Base-by-base conservation (phyloP, 2,113 vertebrate species). In the Pygoscelis adeliae region DNA sequence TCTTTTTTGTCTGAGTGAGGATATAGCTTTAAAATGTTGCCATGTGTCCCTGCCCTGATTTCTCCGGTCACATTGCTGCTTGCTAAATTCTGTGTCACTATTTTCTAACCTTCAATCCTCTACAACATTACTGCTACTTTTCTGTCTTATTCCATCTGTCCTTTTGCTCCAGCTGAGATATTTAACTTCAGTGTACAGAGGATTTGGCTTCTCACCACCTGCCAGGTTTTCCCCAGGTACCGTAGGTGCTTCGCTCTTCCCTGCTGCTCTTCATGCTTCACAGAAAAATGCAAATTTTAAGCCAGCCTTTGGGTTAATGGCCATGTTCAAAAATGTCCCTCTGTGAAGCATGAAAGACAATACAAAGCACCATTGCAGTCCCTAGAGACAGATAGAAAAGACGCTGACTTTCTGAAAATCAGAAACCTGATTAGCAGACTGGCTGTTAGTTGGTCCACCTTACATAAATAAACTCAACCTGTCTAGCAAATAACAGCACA, bases 281-380 rank as follows among this genome's bases (percentile, higher is more conserved):
- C 44, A 89, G 59, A 78, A 79, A 29, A 92, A 32, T 6, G 7
- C n/a, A 47, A 4, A 25, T 88, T 89, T 79, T 42, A 16, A 91
- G 71, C 11, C 55, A 90, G 73, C 26, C 14, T 83, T 87, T 83
- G 44, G 63, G 58, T 87, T 94, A 71, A 72, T 89, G 69, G 40
- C 38, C 53, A 18, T 4, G 34, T 70, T 91, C 30, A 46, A 92
- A 90, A 79, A 34, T 0, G 0, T 66, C 74, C 17, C 44, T 61
- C 42, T 82, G 65, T 83, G 62, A 91, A 96, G 61, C 69, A 50
- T 77, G 79, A 90, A 94, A 87, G 94, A 82, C 90, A 94, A 26
- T 3, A 34, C 14, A 71, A 49, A 88, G 76, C 56, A 40, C 19
- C 42, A 46, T 29, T 7, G 38, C 59, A 70, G 10, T 26, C 55